A percentile compares a stretch with the other conserved stretches of the same genome.
These are phyloP conservation scores for Grammomys surdaster DNA, from an alignment of 2,113 vertebrate species.

Conservation along the genomic window DNA sequence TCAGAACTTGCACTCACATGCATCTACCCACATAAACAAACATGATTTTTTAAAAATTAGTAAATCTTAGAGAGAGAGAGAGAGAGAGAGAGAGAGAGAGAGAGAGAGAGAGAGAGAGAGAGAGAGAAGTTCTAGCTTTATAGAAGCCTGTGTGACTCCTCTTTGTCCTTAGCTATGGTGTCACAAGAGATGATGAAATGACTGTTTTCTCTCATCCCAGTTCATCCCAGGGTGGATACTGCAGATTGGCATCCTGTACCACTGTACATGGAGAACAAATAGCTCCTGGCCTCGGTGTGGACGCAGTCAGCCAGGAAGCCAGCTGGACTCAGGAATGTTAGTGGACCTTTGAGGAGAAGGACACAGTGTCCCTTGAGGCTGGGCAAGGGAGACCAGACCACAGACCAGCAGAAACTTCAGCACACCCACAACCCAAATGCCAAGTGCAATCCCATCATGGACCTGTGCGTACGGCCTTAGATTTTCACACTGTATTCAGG, in stretches of 20 bases:
- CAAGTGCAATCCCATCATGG: not conserved
- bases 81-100: not conserved
- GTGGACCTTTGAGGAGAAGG: too few relatives aligned
- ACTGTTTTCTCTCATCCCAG: not conserved
- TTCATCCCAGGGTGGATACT: not conserved
- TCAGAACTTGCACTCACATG: not conserved
- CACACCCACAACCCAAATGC: rapidly evolving
- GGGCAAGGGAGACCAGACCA: not conserved
- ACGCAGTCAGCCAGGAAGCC: not conserved
- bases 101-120: not conserved
- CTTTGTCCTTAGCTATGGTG: not conserved
- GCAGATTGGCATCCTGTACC: not conserved
- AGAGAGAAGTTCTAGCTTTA: not conserved
- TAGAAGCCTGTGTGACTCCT: not conserved
- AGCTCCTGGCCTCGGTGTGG: not conserved
- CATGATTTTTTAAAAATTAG: not conserved
- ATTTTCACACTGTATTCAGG: rapidly evolving
- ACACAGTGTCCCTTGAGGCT: not conserved
- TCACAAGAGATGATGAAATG: not conserved
- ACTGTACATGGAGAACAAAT: not conserved
- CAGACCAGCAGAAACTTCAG: not conserved
- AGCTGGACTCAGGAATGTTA: not conserved
- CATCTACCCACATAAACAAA: not conserved
- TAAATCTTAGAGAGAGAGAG: too few relatives aligned
- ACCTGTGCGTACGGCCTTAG: rapidly evolving